Percentiles rank a stretch among this genome's conserved stretches.
Conservation (phyloP, 2,113 vertebrate genomes). For the Eublepharis macularius region DNA sequence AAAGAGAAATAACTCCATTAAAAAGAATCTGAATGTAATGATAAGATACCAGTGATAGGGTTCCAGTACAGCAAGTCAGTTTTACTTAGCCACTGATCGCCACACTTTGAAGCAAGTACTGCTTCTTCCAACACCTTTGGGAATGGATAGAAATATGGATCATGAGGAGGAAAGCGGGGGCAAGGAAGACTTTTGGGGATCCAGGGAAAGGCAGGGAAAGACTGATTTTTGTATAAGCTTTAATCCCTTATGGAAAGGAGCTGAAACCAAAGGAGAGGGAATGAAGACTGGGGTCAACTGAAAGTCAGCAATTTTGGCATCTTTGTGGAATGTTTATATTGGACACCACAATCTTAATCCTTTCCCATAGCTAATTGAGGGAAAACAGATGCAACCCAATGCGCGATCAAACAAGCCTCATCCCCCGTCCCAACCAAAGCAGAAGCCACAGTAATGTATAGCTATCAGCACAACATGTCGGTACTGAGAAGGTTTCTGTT, state of each 20-base stretch:
- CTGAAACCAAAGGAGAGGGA: conserved; percentile 39
- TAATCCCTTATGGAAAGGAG: conserved; percentile 10
- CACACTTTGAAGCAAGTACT: not conserved
- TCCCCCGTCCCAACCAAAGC: not conserved
- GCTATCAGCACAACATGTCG: not conserved
- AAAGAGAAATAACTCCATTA: not conserved
- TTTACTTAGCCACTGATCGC: not conserved
- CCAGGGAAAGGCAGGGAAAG: not conserved
- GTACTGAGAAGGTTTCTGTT: not conserved
- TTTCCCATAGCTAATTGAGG: conserved; percentile 7
- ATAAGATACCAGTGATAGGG: not conserved
- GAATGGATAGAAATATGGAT: not conserved
- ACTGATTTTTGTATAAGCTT: conserved; percentile 43
- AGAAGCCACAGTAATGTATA: not conserved
- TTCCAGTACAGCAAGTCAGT: not conserved
- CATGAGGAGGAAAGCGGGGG: not conserved
- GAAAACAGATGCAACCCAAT: conserved; percentile 20
- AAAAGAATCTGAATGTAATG: not conserved
- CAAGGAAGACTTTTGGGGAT: not conserved
- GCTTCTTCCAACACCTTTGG: conserved; percentile 33
- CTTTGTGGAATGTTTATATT: conserved; percentile 24
- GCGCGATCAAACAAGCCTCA: not conserved
- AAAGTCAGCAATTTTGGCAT: conserved; percentile 38
- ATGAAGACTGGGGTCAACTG: conserved; percentile 29
- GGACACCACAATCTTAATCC: accelerated